Evolutionary conservation across 2,888 invertebrate genomes (phyloP).

Genomic region (Artemia sinica): DNA sequence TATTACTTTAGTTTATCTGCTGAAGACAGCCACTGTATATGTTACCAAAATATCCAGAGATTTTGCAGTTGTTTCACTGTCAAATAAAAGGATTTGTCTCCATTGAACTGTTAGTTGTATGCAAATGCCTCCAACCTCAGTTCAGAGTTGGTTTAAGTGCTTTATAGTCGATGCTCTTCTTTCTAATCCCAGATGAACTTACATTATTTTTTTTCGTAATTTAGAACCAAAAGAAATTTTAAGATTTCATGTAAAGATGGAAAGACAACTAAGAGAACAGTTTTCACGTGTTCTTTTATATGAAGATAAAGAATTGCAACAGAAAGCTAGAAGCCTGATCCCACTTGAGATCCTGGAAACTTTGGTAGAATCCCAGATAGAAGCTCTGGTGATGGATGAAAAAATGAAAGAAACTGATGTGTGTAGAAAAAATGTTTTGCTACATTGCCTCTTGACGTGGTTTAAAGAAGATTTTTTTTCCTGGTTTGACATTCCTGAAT

Average conservation of each 20-base stretch:
- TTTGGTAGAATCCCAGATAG: slow-evolving; percentile 3
- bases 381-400: slow-evolving; percentile 15
- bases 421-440: slow-evolving; percentile 49
- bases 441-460: slow-evolving; percentile 68
- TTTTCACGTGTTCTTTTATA: slow-evolving; percentile 18
- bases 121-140: too few relatives aligned
- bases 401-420: slow-evolving; percentile 34
- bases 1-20: too few relatives aligned
- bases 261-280: not conserved
- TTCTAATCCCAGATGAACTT: too few relatives aligned
- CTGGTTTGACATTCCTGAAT: slow-evolving; percentile 68
- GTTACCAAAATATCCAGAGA: too few relatives aligned
- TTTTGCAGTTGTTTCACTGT: too few relatives aligned
- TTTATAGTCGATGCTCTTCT: too few relatives aligned
- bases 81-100: too few relatives aligned
- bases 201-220: too few relatives aligned
- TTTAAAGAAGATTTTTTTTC: slow-evolving; percentile 79
- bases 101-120: too few relatives aligned
- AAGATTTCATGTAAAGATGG: not conserved
- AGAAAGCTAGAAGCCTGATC: slow-evolving; percentile 14
- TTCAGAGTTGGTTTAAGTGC: too few relatives aligned
- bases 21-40: too few relatives aligned
- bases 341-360: slow-evolving; percentile 10
- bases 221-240: too few relatives aligned
- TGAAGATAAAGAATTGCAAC: slow-evolving; percentile 17